A percentile compares a stretch with the other conserved stretches of the same genome.
phyloP scores from a whole-genome alignment of 2,113 vertebrate species.

The Equus przewalskii region DNA sequence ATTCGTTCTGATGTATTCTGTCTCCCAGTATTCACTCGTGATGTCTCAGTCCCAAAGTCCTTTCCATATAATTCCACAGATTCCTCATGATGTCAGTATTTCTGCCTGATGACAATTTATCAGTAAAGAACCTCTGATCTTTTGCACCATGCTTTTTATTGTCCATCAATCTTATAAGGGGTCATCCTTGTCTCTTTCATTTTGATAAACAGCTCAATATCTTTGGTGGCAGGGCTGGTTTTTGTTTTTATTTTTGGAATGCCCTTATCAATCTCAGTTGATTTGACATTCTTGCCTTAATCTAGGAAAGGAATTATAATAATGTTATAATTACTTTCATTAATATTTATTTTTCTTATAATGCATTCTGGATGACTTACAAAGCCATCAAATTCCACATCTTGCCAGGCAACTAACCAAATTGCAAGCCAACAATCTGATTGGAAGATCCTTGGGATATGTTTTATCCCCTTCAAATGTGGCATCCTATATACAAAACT shows the following conservation, averaged over 20 bases:
- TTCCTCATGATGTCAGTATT: conserved; percentile 14
- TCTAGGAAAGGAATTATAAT: not conserved
- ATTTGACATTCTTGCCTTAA: conserved; percentile 23
- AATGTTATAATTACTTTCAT: conserved; percentile 50
- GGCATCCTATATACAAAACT: conserved; percentile 5
- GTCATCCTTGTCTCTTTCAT: conserved; percentile 43
- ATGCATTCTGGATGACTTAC: conserved; percentile 12
- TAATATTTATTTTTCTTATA: conserved; percentile 37
- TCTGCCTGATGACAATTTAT: conserved; percentile 5
- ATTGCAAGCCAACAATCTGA: not conserved
- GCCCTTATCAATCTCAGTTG: not conserved
- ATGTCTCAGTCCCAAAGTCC: not conserved
- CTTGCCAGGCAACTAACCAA: conserved; percentile 7
- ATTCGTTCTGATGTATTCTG: not conserved
- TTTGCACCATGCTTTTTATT: not conserved
- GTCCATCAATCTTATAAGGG: not conserved
- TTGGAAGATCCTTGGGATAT: not conserved
- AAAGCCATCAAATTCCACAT: not conserved
- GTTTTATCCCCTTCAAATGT: not conserved
- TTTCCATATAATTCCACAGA: not conserved
- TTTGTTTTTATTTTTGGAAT: not conserved
- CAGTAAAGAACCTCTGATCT: not conserved
- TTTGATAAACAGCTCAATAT: conserved; percentile 36
- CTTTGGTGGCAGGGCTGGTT: not conserved
- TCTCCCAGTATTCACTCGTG: not conserved